Conservation (phyloP, 2,888 invertebrate genomes). For the Adela reaumurella region DNA sequence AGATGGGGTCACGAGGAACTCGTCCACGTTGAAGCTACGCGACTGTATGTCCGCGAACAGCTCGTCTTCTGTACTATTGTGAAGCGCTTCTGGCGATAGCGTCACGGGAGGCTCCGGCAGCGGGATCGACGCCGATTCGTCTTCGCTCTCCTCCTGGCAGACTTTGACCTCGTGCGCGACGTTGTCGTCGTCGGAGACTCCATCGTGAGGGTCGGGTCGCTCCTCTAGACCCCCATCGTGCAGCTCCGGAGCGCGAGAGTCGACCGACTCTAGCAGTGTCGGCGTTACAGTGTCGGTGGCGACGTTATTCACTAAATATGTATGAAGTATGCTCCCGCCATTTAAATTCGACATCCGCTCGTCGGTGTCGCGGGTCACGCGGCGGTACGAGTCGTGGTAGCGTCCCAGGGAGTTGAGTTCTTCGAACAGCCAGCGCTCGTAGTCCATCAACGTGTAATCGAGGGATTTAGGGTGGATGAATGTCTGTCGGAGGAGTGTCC, state of each 20-base stretch:
- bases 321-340: slow-evolving; percentile 34
- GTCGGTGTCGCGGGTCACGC: slow-evolving; percentile 27
- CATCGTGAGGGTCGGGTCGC: slow-evolving; percentile 18
- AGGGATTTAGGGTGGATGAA: slow-evolving; percentile 69
- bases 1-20: slow-evolving; percentile 31
- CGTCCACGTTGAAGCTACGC: slow-evolving; percentile 45
- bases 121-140: slow-evolving; percentile 15
- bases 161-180: slow-evolving; percentile 46
- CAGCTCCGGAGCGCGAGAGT: too few relatives aligned
- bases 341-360: slow-evolving; percentile 37
- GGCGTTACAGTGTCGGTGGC: slow-evolving; percentile 44
- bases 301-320: slow-evolving; percentile 49
- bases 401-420: slow-evolving; percentile 68
- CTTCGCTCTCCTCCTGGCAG: slow-evolving; percentile 30
- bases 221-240: background rate
- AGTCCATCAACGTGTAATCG: slow-evolving; percentile 66
- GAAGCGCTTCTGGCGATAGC: slow-evolving; percentile 33
- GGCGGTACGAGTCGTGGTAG: slow-evolving; percentile 23
- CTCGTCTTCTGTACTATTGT: slow-evolving; percentile 33
- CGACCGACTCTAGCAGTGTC: slow-evolving; percentile 23
- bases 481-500: slow-evolving; percentile 56
- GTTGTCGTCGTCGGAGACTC: slow-evolving; percentile 42
- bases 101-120: slow-evolving; percentile 36
- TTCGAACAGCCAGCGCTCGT: slow-evolving; percentile 69
- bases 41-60: slow-evolving; percentile 39